Percentiles rank a stretch among this genome's conserved stretches.
These are phyloP conservation scores for Eupithecia abbreviata DNA, from an alignment of 2,888 invertebrate genomes.

Conservation along the genomic window DNA sequence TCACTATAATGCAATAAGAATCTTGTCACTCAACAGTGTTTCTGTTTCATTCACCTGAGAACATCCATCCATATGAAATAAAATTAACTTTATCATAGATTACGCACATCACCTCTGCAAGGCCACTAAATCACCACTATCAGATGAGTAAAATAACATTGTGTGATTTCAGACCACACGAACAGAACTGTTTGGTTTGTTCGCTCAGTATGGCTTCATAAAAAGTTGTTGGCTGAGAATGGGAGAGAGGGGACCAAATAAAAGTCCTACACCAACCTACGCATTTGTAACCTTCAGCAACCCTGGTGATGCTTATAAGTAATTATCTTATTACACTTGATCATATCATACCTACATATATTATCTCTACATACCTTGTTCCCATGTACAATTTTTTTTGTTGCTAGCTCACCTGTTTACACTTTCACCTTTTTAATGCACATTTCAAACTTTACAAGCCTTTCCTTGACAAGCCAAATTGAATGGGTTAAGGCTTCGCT, in stretches of 20 bases:
- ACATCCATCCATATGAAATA: background rate
- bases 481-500: no score
- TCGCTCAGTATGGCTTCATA: constrained; percentile 83
- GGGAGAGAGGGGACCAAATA: constrained; percentile 69
- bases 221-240: constrained; percentile 82
- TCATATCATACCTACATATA: background rate
- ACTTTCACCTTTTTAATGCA: background rate
- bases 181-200: constrained; percentile 79
- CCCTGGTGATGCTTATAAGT: constrained; percentile 82
- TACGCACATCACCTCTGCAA: background rate
- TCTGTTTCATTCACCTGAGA: background rate
- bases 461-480: no score
- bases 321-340: constrained; percentile 39
- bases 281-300: constrained; percentile 84
- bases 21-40: background rate
- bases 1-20: background rate
- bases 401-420: background rate
- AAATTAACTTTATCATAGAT: background rate
- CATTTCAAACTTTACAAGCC: background rate
- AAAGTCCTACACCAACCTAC: constrained; percentile 69
- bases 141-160: background rate
- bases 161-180: constrained; percentile 76
- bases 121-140: background rate
- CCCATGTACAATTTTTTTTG: background rate
- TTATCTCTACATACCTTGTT: no score